These are phyloP conservation scores for Petrolisthes cinctipes DNA, from an alignment of 2,888 invertebrate genomes.

Conservation along the genomic window DNA sequence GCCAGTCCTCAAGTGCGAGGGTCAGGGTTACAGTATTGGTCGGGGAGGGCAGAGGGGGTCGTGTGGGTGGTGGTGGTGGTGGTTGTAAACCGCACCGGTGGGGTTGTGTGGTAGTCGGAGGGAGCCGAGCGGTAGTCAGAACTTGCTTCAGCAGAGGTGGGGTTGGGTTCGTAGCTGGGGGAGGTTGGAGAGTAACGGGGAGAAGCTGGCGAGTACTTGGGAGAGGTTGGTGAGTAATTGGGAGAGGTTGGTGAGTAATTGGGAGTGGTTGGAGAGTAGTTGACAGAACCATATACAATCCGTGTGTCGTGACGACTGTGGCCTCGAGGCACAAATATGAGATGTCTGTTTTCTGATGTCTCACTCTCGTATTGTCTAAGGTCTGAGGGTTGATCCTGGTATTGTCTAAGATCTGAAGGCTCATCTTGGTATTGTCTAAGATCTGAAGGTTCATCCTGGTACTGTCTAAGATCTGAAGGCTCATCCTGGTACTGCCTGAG, in stretches of 20 bases:
- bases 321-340: too few species aligned
- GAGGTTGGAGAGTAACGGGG: not conserved
- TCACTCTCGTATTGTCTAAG: not conserved
- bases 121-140: not conserved
- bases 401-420: slow-evolving; percentile 5
- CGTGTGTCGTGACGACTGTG: too few species aligned
- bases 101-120: not conserved
- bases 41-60: not conserved
- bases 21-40: not conserved
- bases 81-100: not conserved
- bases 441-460: not conserved
- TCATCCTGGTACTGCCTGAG: not conserved
- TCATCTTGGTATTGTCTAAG: not conserved
- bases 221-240: not conserved
- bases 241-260: not conserved
- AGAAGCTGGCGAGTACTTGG: not conserved
- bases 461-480: not conserved
- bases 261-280: not conserved
- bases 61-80: not conserved
- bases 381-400: not conserved
- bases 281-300: not conserved
- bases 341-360: not conserved
- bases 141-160: not conserved
- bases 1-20: not conserved
- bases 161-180: not conserved